Conservation (phyloP, 2,113 vertebrate genomes). For the Rhadina sibilatrix region DNA sequence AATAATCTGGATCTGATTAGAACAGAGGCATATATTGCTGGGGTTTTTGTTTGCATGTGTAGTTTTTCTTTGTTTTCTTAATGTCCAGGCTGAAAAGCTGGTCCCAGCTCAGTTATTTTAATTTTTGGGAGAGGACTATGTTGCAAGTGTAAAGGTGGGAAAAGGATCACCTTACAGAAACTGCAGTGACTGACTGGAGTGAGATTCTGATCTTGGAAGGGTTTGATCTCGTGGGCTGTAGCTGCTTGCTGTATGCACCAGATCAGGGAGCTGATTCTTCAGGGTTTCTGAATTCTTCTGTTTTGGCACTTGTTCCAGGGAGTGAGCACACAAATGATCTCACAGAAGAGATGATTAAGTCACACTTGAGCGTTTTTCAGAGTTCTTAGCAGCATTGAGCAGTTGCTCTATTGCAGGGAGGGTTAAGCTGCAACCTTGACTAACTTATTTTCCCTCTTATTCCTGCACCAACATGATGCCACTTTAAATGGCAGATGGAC, state of each 20-base stretch:
- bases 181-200: neutral
- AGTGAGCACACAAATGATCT: neutral
- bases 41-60: accelerated
- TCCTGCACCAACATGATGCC: neutral
- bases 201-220: neutral
- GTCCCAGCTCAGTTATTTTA: neutral
- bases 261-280: neutral
- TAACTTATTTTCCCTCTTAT: neutral
- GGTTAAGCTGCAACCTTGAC: neutral
- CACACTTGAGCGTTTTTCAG: neutral
- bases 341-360: neutral
- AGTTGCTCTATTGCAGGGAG: neutral
- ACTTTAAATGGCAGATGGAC: neutral
- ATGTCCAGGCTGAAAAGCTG: neutral
- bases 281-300: neutral
- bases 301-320: neutral
- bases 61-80: neutral
- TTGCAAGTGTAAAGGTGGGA: neutral
- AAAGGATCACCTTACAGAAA: neutral
- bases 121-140: neutral
- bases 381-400: neutral
- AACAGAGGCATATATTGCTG: neutral
- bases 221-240: neutral
- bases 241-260: neutral
- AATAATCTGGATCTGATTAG: neutral